Percentiles rank a stretch among this genome's conserved stretches.
Evolutionary conservation across 2,888 invertebrate genomes (phyloP).

Genomic region (Harpagoxenus sublaevis): DNA sequence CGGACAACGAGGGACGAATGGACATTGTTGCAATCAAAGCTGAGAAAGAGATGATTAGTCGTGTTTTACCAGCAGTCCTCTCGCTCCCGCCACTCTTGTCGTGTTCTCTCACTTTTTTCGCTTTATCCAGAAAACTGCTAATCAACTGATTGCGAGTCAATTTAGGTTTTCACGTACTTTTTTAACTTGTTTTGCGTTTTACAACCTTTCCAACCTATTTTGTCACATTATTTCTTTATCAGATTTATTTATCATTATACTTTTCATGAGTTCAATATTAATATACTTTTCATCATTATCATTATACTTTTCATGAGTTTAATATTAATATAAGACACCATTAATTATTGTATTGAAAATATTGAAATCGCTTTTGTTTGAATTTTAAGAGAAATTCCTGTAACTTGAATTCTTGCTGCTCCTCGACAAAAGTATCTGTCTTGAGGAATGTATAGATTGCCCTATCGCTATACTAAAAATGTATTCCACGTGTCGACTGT

Average conservation of each 20-base stretch:
- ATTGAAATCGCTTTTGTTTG: not conserved
- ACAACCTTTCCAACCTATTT: not conserved
- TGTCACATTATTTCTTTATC: not conserved
- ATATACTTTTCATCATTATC: not conserved
- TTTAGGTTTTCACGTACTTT: not conserved
- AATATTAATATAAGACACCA: not conserved
- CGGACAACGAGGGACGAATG: conserved; percentile 34
- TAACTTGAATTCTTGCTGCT: not conserved
- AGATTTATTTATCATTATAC: not conserved
- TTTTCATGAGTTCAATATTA: no score
- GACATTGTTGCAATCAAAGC: conserved; percentile 55
- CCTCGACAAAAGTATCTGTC: not conserved
- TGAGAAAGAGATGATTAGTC: conserved; percentile 67
- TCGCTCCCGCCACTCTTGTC: not conserved
- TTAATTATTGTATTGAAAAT: not conserved
- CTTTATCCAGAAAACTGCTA: not conserved
- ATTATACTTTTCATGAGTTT: not conserved
- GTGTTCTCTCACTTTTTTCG: not conserved
- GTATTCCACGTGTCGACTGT: conserved; percentile 67
- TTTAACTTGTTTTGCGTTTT: not conserved
- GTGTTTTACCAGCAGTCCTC: conserved; percentile 24
- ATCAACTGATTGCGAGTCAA: not conserved
- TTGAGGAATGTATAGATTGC: conserved; percentile 48
- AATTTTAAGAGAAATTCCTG: not conserved
- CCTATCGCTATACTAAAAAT: conserved; percentile 72